These are phyloP conservation scores for Varanus salvator DNA, from an alignment of 2,113 vertebrate genomes.

Conservation along the genomic window DNA sequence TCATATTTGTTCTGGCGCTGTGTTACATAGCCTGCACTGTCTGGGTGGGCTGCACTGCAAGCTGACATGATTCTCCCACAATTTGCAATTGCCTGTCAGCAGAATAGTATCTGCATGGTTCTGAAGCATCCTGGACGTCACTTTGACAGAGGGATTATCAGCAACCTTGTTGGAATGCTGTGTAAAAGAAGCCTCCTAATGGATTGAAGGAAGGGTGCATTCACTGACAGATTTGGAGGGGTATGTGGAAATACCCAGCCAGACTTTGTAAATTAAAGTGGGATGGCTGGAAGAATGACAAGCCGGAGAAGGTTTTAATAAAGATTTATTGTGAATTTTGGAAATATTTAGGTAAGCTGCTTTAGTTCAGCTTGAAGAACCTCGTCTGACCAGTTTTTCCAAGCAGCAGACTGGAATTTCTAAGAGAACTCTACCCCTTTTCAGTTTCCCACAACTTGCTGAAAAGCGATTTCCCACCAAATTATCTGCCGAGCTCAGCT, in stretches of 20 bases:
- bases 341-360: neutral
- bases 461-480: neutral
- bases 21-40: neutral
- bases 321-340: constrained; percentile 21
- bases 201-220: neutral
- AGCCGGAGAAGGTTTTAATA: neutral
- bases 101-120: constrained; percentile 13
- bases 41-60: constrained; percentile 24
- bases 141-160: constrained; percentile 19
- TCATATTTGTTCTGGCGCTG: neutral
- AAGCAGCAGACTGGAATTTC: neutral
- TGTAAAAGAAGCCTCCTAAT: neutral
- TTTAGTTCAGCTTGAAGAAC: neutral
- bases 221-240: neutral
- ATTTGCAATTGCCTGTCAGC: constrained; percentile 1
- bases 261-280: constrained; percentile 20
- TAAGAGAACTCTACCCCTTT: neutral
- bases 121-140: constrained; percentile 24
- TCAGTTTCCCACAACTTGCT: neutral
- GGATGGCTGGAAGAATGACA: constrained; percentile 13
- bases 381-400: constrained; percentile 12
- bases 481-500: neutral
- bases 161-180: neutral
- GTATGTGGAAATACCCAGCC: neutral
- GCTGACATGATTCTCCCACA: constrained; percentile 23